phyloP scores from a whole-genome alignment of 2,888 invertebrate species.

The Polydrusus tereticollis region DNA sequence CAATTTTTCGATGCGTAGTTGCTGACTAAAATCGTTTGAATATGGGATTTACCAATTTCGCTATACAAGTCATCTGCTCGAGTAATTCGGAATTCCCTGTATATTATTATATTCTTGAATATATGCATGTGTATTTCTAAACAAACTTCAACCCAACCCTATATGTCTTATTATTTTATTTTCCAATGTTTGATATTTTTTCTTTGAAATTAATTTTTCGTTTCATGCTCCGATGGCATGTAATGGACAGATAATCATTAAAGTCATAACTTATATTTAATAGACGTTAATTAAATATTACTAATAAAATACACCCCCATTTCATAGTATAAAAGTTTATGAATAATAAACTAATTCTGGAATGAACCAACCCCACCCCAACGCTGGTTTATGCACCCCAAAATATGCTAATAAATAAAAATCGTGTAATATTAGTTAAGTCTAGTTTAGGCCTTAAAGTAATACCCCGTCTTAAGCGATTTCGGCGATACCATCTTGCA shows the following conservation, averaged over 20 bases:
- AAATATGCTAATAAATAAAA: constrained; percentile 23
- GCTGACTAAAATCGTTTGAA: too few species aligned
- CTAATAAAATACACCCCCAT: not conserved
- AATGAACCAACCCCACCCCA: too few species aligned
- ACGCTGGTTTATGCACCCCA: not conserved
- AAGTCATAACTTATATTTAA: not conserved
- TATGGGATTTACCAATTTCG: too few species aligned
- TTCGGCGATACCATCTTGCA: constrained; percentile 6
- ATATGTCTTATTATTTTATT: too few species aligned
- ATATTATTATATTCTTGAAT: too few species aligned
- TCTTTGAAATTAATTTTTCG: too few species aligned
- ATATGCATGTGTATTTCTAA: too few species aligned
- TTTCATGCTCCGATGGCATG: not conserved
- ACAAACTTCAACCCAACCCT: too few species aligned
- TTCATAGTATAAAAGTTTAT: constrained; percentile 1
- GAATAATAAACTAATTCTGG: constrained; percentile 10
- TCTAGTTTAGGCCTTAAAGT: constrained; percentile 11
- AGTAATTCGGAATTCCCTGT: too few species aligned
- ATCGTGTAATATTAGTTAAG: constrained; percentile 14
- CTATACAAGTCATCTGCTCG: too few species aligned
- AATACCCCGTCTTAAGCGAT: not conserved
- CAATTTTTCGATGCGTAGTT: too few species aligned
- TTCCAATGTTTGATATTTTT: too few species aligned
- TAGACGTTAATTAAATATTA: not conserved
- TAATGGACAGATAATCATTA: not conserved